Percentiles rank a stretch among this genome's conserved stretches.
Evolutionary conservation across 2,888 invertebrate species (phyloP).

Genomic region (Dromius quadrimaculatus): DNA sequence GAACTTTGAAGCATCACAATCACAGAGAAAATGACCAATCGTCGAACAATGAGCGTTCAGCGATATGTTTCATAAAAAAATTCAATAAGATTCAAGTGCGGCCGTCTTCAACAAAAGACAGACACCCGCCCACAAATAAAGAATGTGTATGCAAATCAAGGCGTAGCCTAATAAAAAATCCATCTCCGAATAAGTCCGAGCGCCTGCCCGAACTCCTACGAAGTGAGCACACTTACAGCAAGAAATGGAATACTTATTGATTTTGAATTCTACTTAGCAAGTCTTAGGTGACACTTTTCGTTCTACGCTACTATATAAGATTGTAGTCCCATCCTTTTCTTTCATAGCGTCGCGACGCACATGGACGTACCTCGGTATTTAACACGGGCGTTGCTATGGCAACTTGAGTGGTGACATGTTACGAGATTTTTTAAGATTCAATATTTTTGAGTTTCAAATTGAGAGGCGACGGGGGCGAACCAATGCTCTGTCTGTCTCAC

Average conservation of each 20-base stretch:
- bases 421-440: conserved; percentile 50
- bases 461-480: conserved; percentile 29
- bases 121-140: conserved; percentile 50
- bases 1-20: conserved; percentile 41
- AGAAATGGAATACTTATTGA: conserved; percentile 67
- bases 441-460: conserved; percentile 52
- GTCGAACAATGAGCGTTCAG: conserved; percentile 45
- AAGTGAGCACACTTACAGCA: conserved; percentile 61
- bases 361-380: not conserved
- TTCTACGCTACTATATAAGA: conserved; percentile 53
- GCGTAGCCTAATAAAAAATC: conserved; percentile 64
- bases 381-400: conserved; percentile 38
- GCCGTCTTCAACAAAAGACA: conserved; percentile 35
- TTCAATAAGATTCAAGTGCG: conserved; percentile 48
- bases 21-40: conserved; percentile 50
- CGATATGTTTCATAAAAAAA: conserved; percentile 47
- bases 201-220: conserved; percentile 60
- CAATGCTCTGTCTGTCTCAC: not conserved
- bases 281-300: conserved; percentile 65
- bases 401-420: conserved; percentile 52
- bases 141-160: conserved; percentile 63
- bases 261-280: conserved; percentile 67
- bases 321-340: conserved; percentile 19
- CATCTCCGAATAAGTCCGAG: conserved; percentile 64
- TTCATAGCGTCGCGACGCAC: conserved; percentile 20